Base-by-base conservation (phyloP, 2,888 invertebrate genomes). In the Caenorhabditis drosophilae region DNA sequence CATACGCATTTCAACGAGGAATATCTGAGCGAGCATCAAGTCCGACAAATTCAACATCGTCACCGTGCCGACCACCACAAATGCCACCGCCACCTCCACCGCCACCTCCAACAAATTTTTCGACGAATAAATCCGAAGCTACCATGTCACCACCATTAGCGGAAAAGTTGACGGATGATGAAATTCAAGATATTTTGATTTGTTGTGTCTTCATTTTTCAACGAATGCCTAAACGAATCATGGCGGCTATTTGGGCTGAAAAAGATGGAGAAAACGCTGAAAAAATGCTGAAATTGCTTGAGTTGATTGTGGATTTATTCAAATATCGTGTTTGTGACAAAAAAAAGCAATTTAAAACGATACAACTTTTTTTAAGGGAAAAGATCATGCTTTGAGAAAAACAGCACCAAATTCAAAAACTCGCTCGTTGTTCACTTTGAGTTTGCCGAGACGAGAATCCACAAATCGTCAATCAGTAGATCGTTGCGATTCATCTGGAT, bases 121-220 rank as follows among this genome's bases (percentile, higher is more conserved):
- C 26, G 47, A 47, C 7, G 12, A 6, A 31, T 31, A 44, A 44
- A 1, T 9, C 20, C n/a, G 27, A 12, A 26, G 4, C 26, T n/a
- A 12, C 18, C 7, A 16, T 18, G n/a, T 16, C 53, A 7, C 63
- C 70, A 31, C 73, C 76, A 12, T 67, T 81, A 20, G 73, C 76
- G 7, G 81, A 81, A 60, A 82, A 79, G 42, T 50, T 82, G 52
- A 79, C 79, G 38, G 56, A 67, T 26, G 75, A 78, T 23, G 86
- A 86, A 74, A 83, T 85, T 50, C 83, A 84, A 40, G 86, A 87
- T 67, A 76, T 87, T 35, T 78, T 87, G 4, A 69, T 87, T 20
- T 84, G 85, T 47, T 76, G 83, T 86, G 87, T 96, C 64, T 94
- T 92, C 85, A 90, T 95, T 54, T 87, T 95, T 63, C 93, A 93